These are phyloP conservation scores for Xiphias gladius DNA, from an alignment of 2,113 vertebrate species.

Conservation along the genomic window DNA sequence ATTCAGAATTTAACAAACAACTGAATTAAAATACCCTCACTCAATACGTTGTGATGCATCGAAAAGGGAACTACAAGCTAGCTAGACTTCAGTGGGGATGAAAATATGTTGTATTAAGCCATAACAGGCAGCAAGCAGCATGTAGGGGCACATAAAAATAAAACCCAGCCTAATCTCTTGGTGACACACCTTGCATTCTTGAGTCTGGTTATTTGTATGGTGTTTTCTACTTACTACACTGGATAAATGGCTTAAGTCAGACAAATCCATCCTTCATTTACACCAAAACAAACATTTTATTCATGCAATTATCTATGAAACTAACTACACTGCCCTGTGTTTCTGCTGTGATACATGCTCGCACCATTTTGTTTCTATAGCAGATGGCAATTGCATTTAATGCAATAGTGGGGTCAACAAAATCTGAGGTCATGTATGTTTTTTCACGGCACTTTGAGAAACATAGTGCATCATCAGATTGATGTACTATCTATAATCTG, in stretches of 20 bases:
- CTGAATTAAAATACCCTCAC: not conserved
- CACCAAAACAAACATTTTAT: not conserved
- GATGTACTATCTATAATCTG: not conserved
- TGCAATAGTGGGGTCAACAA: not conserved
- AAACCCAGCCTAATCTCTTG: constrained; percentile 20
- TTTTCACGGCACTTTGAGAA: not conserved
- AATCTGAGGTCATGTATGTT: not conserved
- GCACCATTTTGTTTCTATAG: not conserved
- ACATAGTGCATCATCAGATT: no score
- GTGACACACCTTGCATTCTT: constrained; percentile 38
- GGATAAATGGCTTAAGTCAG: not conserved
- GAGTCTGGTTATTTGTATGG: not conserved
- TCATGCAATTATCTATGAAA: not conserved
- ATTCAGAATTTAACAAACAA: not conserved
- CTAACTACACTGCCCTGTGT: no score
- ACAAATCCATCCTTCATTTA: not conserved
- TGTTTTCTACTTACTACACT: not conserved
- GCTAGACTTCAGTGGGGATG: constrained; percentile 4
- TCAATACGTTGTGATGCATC: not conserved
- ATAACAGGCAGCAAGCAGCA: constrained; percentile 14
- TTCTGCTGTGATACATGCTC: not conserved
- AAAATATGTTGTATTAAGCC: constrained; percentile 30
- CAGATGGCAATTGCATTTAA: not conserved
- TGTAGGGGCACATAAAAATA: constrained; percentile 41
- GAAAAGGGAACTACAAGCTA: not conserved